phyloP scores from a whole-genome alignment of 2,113 vertebrate genomes.

The Leptobrachium ailaonicum region DNA sequence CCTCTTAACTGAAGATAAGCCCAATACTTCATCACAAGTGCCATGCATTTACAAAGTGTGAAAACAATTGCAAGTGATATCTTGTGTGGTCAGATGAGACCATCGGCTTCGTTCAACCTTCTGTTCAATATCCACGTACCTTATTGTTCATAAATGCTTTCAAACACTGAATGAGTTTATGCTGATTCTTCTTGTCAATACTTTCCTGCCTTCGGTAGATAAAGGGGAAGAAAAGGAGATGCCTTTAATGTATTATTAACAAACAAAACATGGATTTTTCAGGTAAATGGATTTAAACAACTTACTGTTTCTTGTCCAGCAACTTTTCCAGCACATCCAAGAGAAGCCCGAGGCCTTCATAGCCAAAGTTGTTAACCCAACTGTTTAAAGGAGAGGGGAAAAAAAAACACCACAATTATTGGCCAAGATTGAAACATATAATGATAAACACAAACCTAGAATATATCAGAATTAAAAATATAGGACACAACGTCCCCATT shows the following conservation, averaged over 20 bases:
- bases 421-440: too few species aligned
- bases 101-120: neutral
- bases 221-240: slow-evolving; percentile 25
- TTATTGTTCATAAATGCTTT: slow-evolving; percentile 99
- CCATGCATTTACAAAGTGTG: neutral
- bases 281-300: neutral
- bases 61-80: neutral
- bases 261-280: neutral
- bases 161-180: slow-evolving; percentile 97
- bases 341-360: slow-evolving; percentile 93
- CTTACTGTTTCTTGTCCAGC: slow-evolving; percentile 97
- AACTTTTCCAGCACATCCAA: slow-evolving; percentile 90
- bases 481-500: too few species aligned
- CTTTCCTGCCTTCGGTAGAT: slow-evolving; percentile 80
- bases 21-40: too few species aligned
- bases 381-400: slow-evolving; percentile 60
- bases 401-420: too few species aligned
- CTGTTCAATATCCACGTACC: slow-evolving; percentile 67
- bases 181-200: slow-evolving; percentile 95
- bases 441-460: too few species aligned
- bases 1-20: too few species aligned
- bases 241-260: neutral
- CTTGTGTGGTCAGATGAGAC: neutral
- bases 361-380: slow-evolving; percentile 98
- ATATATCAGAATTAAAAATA: too few species aligned